Evolutionary conservation across 2,797 vertebrate species (phyloP).

Genomic region (Margarornis squamiger): DNA sequence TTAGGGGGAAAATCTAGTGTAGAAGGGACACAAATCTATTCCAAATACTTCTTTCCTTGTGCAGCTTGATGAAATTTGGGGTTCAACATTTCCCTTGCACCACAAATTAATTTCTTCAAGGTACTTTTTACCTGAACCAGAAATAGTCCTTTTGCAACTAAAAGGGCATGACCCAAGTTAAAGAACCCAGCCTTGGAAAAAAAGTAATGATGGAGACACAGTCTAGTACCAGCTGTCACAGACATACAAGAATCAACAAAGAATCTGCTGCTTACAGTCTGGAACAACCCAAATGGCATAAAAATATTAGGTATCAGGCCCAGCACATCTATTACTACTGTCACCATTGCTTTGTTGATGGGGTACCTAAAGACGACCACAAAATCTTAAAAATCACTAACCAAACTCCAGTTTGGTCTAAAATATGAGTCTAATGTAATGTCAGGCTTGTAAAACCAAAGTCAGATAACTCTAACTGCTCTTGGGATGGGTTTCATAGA

Average conservation of each 20-base stretch:
- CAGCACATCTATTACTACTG: neutral
- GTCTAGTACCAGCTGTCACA: neutral
- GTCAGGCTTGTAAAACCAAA: neutral
- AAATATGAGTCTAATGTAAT: neutral
- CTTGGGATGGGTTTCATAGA: neutral
- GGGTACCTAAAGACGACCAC: neutral
- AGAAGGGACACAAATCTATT: neutral
- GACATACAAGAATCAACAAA: neutral
- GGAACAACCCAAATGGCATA: neutral
- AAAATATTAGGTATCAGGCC: neutral
- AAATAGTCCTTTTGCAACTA: neutral
- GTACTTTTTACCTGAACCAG: neutral
- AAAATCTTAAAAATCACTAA: neutral
- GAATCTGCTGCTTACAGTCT: neutral
- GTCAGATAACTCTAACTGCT: neutral
- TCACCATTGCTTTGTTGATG: neutral
- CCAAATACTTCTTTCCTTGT: neutral
- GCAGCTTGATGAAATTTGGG: neutral
- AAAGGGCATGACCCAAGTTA: neutral
- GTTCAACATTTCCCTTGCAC: neutral
- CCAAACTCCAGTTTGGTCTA: neutral
- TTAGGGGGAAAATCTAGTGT: neutral
- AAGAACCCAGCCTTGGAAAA: neutral
- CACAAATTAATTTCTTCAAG: neutral
- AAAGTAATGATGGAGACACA: neutral